Evolutionary conservation across 1,140 invertebrate genomes (phyloP).

Genomic region (Paraescarpia echinospica): DNA sequence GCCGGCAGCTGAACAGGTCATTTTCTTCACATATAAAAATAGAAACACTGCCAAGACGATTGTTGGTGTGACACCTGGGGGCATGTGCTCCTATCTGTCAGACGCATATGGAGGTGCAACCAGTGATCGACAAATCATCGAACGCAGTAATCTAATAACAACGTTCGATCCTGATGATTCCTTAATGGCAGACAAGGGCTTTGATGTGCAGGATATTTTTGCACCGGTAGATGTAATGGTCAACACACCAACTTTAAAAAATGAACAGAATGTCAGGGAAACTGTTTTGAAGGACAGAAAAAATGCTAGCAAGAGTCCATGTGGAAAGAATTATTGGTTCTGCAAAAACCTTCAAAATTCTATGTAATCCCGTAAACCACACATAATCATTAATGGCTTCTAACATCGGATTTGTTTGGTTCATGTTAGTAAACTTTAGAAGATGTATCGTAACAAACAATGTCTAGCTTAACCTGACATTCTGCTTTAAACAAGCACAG

Average conservation of each 20-base stretch:
- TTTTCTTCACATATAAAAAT: constrained; percentile 35
- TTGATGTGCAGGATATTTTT: too few relatives aligned
- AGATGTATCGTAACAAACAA: background rate
- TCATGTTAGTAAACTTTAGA: constrained; percentile 28
- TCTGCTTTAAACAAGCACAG: too few relatives aligned
- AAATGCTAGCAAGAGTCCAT: constrained; percentile 31
- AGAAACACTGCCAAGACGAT: constrained; percentile 33
- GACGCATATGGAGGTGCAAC: too few relatives aligned
- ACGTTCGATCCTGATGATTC: constrained; percentile 25
- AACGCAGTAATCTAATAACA: constrained; percentile 17
- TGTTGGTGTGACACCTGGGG: too few relatives aligned
- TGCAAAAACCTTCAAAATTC: too few relatives aligned
- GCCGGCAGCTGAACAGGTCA: constrained; percentile 20
- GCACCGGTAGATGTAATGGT: too few relatives aligned
- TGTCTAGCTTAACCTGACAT: constrained; percentile 6
- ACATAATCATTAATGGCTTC: constrained; percentile 14
- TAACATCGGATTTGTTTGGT: constrained; percentile 23
- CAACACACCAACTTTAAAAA: constrained; percentile 32
- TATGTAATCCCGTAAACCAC: constrained; percentile 17
- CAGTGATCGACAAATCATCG: too few relatives aligned
- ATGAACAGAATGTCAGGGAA: constrained; percentile 30
- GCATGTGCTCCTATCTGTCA: too few relatives aligned
- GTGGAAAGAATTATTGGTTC: too few relatives aligned
- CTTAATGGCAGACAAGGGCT: constrained; percentile 37
- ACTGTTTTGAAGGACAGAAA: constrained; percentile 27